Evolutionary conservation across 2,888 invertebrate genomes (phyloP).

Genomic region (Ceramica pisi): DNA sequence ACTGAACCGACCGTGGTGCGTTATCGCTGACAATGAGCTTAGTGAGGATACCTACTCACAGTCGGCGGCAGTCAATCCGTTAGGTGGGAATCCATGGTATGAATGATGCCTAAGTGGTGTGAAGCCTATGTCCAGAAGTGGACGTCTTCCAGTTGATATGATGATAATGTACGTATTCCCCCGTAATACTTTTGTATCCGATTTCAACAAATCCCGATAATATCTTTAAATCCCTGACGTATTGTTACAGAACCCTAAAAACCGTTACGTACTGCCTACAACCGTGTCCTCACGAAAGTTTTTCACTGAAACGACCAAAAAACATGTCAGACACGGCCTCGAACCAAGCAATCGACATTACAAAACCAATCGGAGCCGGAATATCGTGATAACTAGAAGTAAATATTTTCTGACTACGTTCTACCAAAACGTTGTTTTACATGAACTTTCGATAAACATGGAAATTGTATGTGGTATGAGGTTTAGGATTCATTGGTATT

Average conservation of each 20-base stretch:
- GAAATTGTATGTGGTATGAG: constrained; percentile 1
- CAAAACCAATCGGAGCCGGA: constrained; percentile 38
- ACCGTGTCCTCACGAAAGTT: constrained; percentile 13
- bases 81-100: no score
- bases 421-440: constrained; percentile 10
- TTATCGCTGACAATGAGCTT: no score
- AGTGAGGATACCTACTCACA: no score
- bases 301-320: constrained; percentile 30
- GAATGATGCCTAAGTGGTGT: no score
- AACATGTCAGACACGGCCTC: constrained; percentile 28
- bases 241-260: neutral
- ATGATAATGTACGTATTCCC: no score
- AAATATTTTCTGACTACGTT: constrained; percentile 42
- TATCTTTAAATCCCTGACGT: neutral
- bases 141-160: no score
- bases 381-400: constrained; percentile 56
- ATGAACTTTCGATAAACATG: constrained; percentile 30
- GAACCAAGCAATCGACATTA: constrained; percentile 22
- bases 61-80: no score
- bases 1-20: no score
- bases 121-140: no score
- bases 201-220: no score
- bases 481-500: constrained; percentile 1
- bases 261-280: neutral
- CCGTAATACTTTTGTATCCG: no score